Evolutionary conservation across 2,113 vertebrate species (phyloP), one percentile per base, ranked within the genome.

Genomic region (human (Homo sapiens)): DNA sequence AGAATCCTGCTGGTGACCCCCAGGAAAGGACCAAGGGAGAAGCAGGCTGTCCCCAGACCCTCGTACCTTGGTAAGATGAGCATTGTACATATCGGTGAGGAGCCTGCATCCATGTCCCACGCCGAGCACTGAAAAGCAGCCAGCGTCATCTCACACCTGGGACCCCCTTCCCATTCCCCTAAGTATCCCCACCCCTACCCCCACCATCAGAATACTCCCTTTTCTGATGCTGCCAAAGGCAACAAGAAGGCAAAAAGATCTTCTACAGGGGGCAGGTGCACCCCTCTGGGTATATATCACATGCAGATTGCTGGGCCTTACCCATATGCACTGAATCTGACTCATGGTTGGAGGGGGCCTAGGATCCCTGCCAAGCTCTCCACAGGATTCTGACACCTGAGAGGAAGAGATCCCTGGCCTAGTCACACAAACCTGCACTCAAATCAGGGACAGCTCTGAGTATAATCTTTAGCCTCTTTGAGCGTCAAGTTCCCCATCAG

Each of bases 1-100:
- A 50, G 50, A 93, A 50, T 66, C 66, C 30, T 59, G 18, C 27
- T 43, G 43, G 25, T 22, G 73, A 84, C 70, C 32, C 68, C 80
- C 40, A 32, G 18, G 32, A n/a, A 64, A 82, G 38, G 38, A 64
- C 2, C 16, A 16, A 50, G 25, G 43, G 18, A 6, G 27, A 72
- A 78, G 25, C 2, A 17, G 48, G 59, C 68, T 17, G 25, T 40
- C 16, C 96, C 78, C 55, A n/a, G 52, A 72, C 3, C 30, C 20
- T 35, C 80, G 75, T 99, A 99, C 99, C 99, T 99, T 99, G 89
- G 99, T 99, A 78, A 99, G 98, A 97, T 99, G 99, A 91, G 98
- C 98, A 6, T 97, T 83, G 96, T 99, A 98, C 92, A 99, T 96
- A 22, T 99, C 97, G 3, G 98, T 98, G 80, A 99, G 98, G 12